Percentiles rank a stretch among this genome's conserved stretches.
These are phyloP conservation scores for Callipepla squamata DNA, from an alignment of 2,113 vertebrate genomes.

Conservation along the genomic window DNA sequence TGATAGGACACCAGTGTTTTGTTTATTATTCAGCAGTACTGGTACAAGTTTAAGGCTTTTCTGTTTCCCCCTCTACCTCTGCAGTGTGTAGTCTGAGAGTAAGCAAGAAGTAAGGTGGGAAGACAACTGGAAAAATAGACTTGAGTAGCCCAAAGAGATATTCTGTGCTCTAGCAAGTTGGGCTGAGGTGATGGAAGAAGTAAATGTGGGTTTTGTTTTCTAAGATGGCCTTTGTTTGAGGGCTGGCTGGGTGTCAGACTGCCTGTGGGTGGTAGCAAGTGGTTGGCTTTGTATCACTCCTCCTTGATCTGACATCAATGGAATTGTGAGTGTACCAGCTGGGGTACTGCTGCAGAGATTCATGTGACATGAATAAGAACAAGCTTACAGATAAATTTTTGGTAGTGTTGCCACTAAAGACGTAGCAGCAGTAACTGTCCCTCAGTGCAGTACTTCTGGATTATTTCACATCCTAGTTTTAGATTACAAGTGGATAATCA, in stretches of 20 bases:
- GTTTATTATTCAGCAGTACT: neutral
- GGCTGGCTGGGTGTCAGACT: neutral
- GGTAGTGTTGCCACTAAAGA: accelerated
- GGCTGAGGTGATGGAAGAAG: neutral
- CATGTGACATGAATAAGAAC: neutral
- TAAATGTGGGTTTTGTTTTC: neutral
- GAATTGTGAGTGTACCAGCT: neutral
- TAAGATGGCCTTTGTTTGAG: too few relatives aligned
- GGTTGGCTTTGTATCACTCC: neutral
- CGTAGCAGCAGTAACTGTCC: accelerated
- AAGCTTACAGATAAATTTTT: neutral
- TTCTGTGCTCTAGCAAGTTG: neutral
- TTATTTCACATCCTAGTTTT: neutral
- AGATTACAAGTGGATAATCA: neutral
- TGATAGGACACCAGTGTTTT: neutral
- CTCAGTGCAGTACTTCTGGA: neutral
- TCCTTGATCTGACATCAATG: neutral
- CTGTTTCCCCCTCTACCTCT: neutral
- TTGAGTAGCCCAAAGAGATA: neutral
- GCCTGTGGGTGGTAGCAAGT: neutral
- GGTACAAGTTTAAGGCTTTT: too few relatives aligned
- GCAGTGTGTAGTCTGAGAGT: neutral
- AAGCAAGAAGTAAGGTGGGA: neutral
- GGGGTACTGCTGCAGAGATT: neutral
- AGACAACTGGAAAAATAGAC: neutral